A percentile compares a stretch with the other conserved stretches of the same genome.
phyloP scores from a whole-genome alignment of 2,113 vertebrate genomes.

The Neotragus pygmaeus region DNA sequence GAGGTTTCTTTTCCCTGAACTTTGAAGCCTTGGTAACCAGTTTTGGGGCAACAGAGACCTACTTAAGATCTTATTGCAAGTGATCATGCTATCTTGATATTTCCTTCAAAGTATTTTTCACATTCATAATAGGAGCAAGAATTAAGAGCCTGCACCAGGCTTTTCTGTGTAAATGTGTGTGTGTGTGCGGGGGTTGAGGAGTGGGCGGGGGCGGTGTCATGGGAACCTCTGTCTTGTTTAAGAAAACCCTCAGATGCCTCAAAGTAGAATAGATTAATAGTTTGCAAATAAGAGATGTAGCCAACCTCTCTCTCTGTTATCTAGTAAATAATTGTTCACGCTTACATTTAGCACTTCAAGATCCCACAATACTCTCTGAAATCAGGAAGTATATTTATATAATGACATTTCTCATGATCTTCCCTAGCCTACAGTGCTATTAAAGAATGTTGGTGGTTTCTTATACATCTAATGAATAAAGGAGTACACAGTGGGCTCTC shows the following conservation, averaged over 20 bases:
- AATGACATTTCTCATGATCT: background rate
- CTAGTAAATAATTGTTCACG: background rate
- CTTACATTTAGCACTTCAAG: background rate
- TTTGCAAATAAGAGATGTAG: background rate
- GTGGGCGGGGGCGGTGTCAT: fast-evolving
- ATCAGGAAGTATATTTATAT: background rate
- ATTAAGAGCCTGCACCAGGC: background rate
- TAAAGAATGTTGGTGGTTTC: background rate
- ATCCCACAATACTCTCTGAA: background rate
- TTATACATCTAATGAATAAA: background rate
- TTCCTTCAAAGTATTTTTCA: background rate
- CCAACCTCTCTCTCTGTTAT: background rate
- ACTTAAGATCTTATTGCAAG: background rate
- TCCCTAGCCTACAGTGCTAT: background rate
- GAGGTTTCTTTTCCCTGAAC: background rate
- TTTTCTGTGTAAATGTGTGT: background rate
- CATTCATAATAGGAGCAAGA: background rate
- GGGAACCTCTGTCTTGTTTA: background rate
- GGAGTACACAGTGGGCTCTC: too few species aligned
- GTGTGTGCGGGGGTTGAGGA: fast-evolving
- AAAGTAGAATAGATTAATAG: background rate
- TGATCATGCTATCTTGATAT: background rate
- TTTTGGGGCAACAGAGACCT: background rate
- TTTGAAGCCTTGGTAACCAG: background rate
- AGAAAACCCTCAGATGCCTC: background rate